A percentile compares a stretch with the other conserved stretches of the same genome.
These are phyloP conservation scores for Leucania comma DNA, from an alignment of 2,888 invertebrate genomes.

Conservation along the genomic window DNA sequence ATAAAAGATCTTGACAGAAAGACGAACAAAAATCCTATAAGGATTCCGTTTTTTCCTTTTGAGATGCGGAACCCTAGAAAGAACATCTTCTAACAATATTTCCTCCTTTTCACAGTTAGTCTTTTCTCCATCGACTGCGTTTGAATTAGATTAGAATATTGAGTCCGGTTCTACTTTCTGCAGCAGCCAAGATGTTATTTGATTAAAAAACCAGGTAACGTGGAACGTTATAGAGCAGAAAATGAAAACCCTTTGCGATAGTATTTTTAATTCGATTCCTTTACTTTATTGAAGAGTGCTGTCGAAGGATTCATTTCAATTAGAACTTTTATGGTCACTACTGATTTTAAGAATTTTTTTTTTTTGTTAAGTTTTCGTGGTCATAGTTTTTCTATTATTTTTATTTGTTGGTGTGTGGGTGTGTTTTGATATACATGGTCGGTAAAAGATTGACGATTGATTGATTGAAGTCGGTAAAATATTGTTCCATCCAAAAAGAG, in stretches of 20 bases:
- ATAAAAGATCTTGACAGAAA: too few species aligned
- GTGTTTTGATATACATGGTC: too few species aligned
- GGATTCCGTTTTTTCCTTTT: too few species aligned
- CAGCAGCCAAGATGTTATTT: slow-evolving; percentile 21
- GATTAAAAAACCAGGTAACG: slow-evolving; percentile 31
- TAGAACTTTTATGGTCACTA: not conserved
- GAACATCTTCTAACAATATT: not conserved
- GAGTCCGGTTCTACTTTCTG: not conserved
- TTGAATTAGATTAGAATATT: slow-evolving; percentile 30
- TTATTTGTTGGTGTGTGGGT: too few species aligned
- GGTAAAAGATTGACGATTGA: too few species aligned
- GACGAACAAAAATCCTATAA: too few species aligned
- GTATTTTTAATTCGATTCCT: slow-evolving; percentile 4
- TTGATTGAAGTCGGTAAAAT: too few species aligned
- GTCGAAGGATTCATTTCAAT: slow-evolving; percentile 2
- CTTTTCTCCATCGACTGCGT: slow-evolving; percentile 25
- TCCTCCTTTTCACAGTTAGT: not conserved
- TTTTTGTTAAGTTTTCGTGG: too few species aligned
- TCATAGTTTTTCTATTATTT: too few species aligned
- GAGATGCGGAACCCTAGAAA: too few species aligned
- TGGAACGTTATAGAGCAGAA: slow-evolving; percentile 1
- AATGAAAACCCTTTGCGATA: slow-evolving; percentile 1
- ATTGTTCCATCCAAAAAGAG: too few species aligned
- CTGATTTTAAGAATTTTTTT: not conserved
- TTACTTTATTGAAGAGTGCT: not conserved